Evolutionary conservation across 2,113 vertebrate species (phyloP).

Genomic region (Chaetops frenatus): DNA sequence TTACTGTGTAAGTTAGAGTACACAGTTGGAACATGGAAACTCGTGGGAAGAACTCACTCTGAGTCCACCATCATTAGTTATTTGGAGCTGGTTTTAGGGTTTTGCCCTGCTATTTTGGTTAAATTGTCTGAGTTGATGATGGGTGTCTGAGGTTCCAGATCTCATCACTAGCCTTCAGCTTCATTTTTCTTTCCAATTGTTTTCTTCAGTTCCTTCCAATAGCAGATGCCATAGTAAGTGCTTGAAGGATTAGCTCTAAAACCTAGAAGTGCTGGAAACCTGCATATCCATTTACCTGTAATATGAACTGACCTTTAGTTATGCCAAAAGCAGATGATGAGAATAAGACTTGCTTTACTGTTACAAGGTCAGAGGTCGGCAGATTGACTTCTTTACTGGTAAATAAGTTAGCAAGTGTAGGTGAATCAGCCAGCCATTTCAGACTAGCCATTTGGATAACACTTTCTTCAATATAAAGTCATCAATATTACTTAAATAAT

Average conservation of each 20-base stretch:
- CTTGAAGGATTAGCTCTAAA: not conserved
- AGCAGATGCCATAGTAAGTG: not conserved
- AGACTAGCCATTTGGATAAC: not conserved
- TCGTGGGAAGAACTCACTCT: not conserved
- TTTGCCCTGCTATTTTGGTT: not conserved
- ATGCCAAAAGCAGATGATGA: not conserved
- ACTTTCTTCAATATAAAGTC: not conserved
- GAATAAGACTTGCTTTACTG: not conserved
- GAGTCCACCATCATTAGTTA: not conserved
- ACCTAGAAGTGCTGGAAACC: not conserved
- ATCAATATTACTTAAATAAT: not conserved
- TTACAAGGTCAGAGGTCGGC: not conserved
- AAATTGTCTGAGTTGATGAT: not conserved
- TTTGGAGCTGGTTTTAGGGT: not conserved
- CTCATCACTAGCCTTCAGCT: not conserved
- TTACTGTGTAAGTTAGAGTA: not conserved
- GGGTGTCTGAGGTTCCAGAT: not conserved
- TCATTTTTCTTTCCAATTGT: not conserved
- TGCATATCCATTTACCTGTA: not conserved
- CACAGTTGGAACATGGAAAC: not conserved
- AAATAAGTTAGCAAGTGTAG: not conserved
- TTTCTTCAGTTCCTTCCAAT: not conserved
- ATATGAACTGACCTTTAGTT: not conserved
- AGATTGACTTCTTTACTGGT: not conserved
- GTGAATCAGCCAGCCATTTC: not conserved